Evolutionary conservation across 2,797 vertebrate species (phyloP).

Genomic region (Prunella strophiata): DNA sequence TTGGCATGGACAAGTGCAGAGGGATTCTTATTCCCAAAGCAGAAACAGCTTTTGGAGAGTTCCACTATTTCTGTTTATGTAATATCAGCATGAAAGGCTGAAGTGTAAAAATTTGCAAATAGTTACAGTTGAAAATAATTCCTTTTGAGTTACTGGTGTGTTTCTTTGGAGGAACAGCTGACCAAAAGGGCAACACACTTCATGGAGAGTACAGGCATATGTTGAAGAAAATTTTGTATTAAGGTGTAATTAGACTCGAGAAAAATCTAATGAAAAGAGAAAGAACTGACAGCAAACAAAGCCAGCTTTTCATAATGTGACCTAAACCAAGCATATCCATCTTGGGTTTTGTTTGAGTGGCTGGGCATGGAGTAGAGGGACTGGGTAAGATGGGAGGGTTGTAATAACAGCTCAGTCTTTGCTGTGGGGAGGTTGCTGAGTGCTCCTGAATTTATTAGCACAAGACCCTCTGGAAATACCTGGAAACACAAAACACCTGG

Average conservation of each 20-base stretch:
- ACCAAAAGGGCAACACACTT: fast-evolving
- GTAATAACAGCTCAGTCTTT: background rate
- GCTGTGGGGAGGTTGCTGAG: background rate
- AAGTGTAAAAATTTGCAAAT: background rate
- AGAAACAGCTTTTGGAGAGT: background rate
- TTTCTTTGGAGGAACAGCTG: background rate
- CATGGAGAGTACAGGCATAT: background rate
- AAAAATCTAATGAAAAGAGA: background rate
- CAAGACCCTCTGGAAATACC: background rate
- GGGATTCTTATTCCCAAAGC: background rate
- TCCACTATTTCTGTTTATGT: background rate
- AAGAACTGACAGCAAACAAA: background rate
- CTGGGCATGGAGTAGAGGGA: background rate
- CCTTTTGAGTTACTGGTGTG: background rate
- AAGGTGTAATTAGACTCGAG: background rate
- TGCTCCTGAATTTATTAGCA: background rate
- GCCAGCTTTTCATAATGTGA: background rate
- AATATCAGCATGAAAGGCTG: background rate
- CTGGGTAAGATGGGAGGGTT: background rate
- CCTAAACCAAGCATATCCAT: background rate
- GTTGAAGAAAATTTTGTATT: background rate
- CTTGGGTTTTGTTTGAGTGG: background rate
- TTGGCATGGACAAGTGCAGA: background rate
- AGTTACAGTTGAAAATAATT: background rate
- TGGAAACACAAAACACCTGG: background rate